These are phyloP conservation scores for Mantis religiosa DNA, from an alignment of 2,888 invertebrate species.

Conservation along the genomic window DNA sequence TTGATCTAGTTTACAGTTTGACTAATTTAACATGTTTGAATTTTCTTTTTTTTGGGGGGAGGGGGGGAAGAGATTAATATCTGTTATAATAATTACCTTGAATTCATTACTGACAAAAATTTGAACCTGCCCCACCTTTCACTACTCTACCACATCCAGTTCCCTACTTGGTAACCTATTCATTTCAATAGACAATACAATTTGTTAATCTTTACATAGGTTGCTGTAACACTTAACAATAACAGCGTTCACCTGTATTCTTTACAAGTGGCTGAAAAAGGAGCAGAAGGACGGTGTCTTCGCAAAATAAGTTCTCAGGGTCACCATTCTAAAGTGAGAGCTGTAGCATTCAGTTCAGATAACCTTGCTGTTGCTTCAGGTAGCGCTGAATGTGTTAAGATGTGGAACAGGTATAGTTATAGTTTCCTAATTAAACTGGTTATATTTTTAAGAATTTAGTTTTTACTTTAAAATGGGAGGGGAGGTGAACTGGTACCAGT, in stretches of 20 bases:
- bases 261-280: slow-evolving; percentile 44
- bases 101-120: too few species aligned
- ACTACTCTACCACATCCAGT: too few species aligned
- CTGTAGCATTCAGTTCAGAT: slow-evolving; percentile 86
- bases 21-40: too few species aligned
- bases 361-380: slow-evolving; percentile 82
- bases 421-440: not conserved
- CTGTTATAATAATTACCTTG: too few species aligned
- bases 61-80: too few species aligned
- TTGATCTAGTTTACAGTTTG: too few species aligned
- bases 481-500: too few species aligned
- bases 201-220: slow-evolving; percentile 36
- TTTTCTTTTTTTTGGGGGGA: too few species aligned
- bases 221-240: slow-evolving; percentile 62
- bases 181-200: not conserved
- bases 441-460: too few species aligned
- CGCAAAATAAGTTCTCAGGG: slow-evolving; percentile 70
- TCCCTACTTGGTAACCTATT: too few species aligned
- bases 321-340: slow-evolving; percentile 85
- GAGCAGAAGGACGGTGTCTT: slow-evolving; percentile 51
- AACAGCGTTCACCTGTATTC: slow-evolving; percentile 73
- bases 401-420: slow-evolving; percentile 77
- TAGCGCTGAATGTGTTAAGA: slow-evolving; percentile 81
- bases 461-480: too few species aligned
- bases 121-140: too few species aligned